Percentiles rank a stretch among this genome's conserved stretches.
phyloP scores from a whole-genome alignment of 2,113 vertebrate species.

The Gadus macrocephalus region DNA sequence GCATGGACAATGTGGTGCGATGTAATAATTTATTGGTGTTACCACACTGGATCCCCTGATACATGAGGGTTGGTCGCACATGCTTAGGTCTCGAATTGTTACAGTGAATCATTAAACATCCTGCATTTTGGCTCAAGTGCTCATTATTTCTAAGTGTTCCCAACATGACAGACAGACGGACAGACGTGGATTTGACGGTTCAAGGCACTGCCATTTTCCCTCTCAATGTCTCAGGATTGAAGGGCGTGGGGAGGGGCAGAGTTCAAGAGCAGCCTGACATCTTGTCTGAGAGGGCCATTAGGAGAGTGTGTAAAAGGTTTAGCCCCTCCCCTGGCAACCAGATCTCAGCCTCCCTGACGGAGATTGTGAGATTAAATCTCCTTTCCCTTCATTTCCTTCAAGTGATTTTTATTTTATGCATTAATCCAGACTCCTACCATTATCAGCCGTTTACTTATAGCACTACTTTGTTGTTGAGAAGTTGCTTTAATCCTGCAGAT shows the following conservation, averaged over 20 bases:
- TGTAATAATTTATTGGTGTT: background rate
- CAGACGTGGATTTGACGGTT: background rate
- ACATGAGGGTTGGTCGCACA: too few relatives aligned
- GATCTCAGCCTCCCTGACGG: background rate
- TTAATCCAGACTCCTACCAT: too few relatives aligned
- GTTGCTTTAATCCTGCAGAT: too few relatives aligned
- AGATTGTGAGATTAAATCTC: too few relatives aligned
- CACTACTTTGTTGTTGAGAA: too few relatives aligned
- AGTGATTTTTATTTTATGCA: background rate
- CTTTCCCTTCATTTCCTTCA: background rate
- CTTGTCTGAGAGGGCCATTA: background rate
- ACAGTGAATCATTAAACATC: too few relatives aligned
- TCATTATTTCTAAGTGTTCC: too few relatives aligned
- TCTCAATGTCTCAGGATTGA: background rate
- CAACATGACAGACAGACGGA: too few relatives aligned
- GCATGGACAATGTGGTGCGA: background rate
- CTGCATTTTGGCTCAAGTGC: too few relatives aligned
- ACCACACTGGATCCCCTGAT: too few relatives aligned
- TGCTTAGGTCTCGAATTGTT: too few relatives aligned
- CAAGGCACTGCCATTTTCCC: background rate
- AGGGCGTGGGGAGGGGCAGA: background rate
- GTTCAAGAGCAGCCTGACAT: slow-evolving; percentile 18
- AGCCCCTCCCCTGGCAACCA: background rate
- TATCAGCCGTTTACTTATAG: too few relatives aligned
- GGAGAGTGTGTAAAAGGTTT: slow-evolving; percentile 1